Evolutionary conservation across 2,113 vertebrate species (phyloP).

Genomic region (Salvator merianae): DNA sequence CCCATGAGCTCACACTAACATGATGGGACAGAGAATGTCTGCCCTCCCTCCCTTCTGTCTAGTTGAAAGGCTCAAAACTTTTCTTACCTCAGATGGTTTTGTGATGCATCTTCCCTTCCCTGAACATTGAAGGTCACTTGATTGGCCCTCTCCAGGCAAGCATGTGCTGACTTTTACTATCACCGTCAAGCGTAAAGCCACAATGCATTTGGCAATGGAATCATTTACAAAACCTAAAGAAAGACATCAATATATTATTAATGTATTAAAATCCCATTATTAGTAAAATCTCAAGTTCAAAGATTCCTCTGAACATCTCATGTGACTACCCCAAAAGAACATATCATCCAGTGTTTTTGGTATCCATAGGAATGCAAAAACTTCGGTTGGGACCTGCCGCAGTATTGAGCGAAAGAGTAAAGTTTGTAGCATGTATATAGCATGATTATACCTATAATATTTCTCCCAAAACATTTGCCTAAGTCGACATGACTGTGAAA

Average conservation of each 20-base stretch:
- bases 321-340: background rate
- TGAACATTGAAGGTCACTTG: slow-evolving; percentile 82
- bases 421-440: too few relatives aligned
- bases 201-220: slow-evolving; percentile 81
- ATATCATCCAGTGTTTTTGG: background rate
- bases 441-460: too few relatives aligned
- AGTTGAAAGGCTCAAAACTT: background rate
- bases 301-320: background rate
- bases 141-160: slow-evolving; percentile 74
- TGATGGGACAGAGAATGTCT: background rate
- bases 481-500: too few relatives aligned
- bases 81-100: slow-evolving; percentile 84
- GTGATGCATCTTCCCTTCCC: slow-evolving; percentile 91
- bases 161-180: slow-evolving; percentile 91
- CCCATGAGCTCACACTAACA: background rate
- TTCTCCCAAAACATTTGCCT: too few relatives aligned
- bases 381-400: too few relatives aligned
- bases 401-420: too few relatives aligned
- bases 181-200: slow-evolving; percentile 88
- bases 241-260: background rate
- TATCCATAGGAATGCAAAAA: background rate
- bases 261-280: background rate
- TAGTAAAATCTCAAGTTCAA: background rate
- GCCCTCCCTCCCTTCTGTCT: background rate
- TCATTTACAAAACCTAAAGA: slow-evolving; percentile 82